These are phyloP conservation scores for Heteractis magnifica DNA, from an alignment of 92 coral and sea anemone species.

Conservation along the genomic window DNA sequence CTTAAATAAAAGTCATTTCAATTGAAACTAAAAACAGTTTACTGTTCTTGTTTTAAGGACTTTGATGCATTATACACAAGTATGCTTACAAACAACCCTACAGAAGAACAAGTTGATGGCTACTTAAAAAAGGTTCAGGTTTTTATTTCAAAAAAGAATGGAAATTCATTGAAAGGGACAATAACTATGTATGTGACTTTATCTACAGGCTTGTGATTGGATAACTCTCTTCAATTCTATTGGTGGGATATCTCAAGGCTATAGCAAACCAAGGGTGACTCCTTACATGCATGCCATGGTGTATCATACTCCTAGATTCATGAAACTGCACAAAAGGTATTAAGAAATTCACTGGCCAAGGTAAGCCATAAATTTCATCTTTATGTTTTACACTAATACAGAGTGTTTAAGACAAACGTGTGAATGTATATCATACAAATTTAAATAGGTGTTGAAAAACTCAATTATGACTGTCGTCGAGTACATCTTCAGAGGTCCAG, in stretches of 20 bases:
- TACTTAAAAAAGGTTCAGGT: conserved; percentile 15
- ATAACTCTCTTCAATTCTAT: conserved; percentile 36
- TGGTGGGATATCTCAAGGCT: conserved; percentile 34
- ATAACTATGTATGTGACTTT: not conserved
- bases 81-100: conserved; percentile 23
- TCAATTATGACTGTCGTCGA: conserved; percentile 51
- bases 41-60: conserved; percentile 26
- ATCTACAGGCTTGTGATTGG: conserved; percentile 28
- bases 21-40: too few relatives aligned
- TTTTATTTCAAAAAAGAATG: too few relatives aligned
- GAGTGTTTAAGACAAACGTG: too few relatives aligned
- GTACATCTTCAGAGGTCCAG: conserved; percentile 52
- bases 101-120: conserved; percentile 37
- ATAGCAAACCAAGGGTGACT: not conserved
- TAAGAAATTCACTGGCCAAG: conserved; percentile 66
- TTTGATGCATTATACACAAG: conserved; percentile 43
- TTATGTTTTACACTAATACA: too few relatives aligned
- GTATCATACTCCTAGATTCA: conserved; percentile 57
- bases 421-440: too few relatives aligned
- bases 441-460: conserved; percentile 47
- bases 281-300: not conserved
- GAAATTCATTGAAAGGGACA: too few relatives aligned
- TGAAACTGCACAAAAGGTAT: conserved; percentile 44
- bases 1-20: not conserved
- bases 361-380: conserved; percentile 19